Evolutionary conservation across 2,797 vertebrate species (phyloP).

Genomic region (Tympanoctomys barrerae): DNA sequence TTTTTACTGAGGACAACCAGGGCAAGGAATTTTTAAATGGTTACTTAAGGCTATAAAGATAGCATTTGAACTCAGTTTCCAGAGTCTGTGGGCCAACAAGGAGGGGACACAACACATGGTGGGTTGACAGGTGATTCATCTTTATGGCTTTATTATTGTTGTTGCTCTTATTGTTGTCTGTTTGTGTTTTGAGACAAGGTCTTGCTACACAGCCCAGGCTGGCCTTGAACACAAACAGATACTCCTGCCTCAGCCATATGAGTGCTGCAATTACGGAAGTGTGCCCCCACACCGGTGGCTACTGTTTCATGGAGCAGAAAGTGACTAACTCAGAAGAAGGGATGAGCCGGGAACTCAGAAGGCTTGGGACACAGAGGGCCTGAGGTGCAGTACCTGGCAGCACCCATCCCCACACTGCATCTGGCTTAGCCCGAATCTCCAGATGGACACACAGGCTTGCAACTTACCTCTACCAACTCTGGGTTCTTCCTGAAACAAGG

Average conservation of each 20-base stretch:
- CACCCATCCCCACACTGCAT: neutral
- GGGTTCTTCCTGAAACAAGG: neutral
- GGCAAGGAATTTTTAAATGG: slow-evolving; percentile 6
- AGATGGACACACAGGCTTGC: neutral
- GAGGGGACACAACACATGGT: neutral
- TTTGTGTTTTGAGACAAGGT: neutral
- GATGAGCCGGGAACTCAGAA: neutral
- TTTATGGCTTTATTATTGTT: neutral
- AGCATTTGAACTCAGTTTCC: neutral
- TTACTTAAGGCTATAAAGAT: slow-evolving; percentile 16
- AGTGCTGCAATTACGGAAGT: neutral
- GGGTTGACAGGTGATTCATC: neutral
- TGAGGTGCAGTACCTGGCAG: neutral
- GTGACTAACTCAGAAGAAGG: neutral
- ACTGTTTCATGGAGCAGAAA: slow-evolving; percentile 17
- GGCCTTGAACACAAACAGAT: neutral
- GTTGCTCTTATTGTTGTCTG: neutral
- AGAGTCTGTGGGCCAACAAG: neutral
- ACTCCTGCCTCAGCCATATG: neutral
- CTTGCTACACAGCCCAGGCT: neutral
- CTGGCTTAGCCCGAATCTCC: neutral
- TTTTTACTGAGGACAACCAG: slow-evolving; percentile 40
- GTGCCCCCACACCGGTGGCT: neutral
- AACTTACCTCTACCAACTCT: neutral
- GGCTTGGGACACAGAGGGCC: neutral